A percentile compares a stretch with the other conserved stretches of the same genome.
phyloP scores from a whole-genome alignment of 2,797 vertebrate genomes.

The Mormyrops boulengeri region DNA sequence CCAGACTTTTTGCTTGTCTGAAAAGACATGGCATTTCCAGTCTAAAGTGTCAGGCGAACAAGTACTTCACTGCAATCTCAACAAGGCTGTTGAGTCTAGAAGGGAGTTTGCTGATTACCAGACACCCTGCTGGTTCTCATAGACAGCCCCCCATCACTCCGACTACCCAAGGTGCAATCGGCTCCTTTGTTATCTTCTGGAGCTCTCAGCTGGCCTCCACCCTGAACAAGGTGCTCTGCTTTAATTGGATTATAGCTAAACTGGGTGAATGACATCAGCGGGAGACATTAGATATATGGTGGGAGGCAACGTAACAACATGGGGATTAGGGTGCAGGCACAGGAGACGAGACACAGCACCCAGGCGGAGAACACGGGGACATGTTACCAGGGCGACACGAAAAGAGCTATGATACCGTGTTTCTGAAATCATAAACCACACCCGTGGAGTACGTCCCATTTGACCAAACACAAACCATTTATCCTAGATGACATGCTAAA shows the following conservation, averaged over 20 bases:
- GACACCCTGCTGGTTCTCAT: neutral
- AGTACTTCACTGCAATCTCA: neutral
- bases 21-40: neutral
- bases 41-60: neutral
- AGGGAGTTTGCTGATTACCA: neutral
- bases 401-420: neutral
- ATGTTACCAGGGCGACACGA: neutral
- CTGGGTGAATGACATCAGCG: conserved; percentile 45
- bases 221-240: conserved; percentile 49
- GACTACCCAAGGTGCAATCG: neutral
- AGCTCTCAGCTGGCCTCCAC: conserved; percentile 28
- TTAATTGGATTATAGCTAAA: conserved; percentile 64
- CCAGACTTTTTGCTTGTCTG: neutral
- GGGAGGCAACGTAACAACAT: conserved; percentile 14
- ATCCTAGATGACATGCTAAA: neutral
- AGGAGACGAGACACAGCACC: neutral
- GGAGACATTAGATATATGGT: conserved; percentile 44
- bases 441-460: neutral
- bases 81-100: neutral
- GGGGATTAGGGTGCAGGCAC: neutral
- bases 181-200: conserved; percentile 9
- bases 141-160: neutral
- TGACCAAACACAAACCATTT: neutral
- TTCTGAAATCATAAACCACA: neutral
- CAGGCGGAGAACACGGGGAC: neutral